Conservation (phyloP, 2,113 vertebrate genomes). For the Hemiprocne comata region DNA sequence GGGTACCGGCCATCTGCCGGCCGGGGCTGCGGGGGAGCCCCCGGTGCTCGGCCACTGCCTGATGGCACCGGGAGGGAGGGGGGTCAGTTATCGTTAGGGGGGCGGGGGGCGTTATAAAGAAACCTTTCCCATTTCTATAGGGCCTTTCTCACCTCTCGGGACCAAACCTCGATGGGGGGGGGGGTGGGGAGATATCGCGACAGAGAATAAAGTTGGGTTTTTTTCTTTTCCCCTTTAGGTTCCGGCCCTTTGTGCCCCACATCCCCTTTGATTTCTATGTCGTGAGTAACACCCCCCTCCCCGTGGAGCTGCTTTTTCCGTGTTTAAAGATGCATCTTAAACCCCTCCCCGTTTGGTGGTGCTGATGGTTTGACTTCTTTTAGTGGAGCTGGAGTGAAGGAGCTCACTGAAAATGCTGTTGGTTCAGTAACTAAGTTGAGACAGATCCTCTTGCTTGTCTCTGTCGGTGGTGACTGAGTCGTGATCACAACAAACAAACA, state of each 20-base stretch:
- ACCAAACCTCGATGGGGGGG: background rate
- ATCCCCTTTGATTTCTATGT: slow-evolving; percentile 98
- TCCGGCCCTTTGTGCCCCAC: slow-evolving; percentile 95
- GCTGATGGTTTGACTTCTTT: background rate
- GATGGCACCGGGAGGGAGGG: background rate
- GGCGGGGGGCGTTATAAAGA: background rate
- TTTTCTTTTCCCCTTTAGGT: slow-evolving; percentile 74
- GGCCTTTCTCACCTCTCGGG: background rate
- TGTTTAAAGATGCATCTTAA: background rate
- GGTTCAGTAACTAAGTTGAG: background rate
- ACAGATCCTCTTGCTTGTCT: background rate
- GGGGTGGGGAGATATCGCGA: rapidly evolving
- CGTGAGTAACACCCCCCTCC: slow-evolving; percentile 76
- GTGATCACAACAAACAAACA: rapidly evolving
- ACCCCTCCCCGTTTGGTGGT: background rate
- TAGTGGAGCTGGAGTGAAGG: background rate
- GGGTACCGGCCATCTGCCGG: background rate
- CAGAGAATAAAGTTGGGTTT: background rate
- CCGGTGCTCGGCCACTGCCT: too few species aligned
- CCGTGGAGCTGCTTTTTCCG: background rate
- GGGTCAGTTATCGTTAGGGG: background rate
- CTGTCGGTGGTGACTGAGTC: background rate
- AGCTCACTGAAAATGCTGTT: background rate
- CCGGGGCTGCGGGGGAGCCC: background rate
- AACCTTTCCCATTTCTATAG: background rate